Evolutionary conservation across 2,888 invertebrate genomes (phyloP).

Genomic region (Thereva unica): DNA sequence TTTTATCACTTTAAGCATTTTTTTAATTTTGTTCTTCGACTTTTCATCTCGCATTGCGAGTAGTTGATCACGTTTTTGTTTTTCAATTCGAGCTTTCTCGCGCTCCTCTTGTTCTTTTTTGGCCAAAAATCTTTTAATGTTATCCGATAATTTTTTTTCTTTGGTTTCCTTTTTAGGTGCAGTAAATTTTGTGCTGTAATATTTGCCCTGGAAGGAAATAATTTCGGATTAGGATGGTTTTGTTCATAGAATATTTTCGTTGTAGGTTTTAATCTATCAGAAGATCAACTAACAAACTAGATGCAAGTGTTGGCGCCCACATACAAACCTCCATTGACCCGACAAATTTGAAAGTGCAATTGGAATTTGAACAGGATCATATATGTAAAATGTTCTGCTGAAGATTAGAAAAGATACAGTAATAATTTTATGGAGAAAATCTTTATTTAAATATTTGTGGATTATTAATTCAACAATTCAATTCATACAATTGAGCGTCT

Average conservation of each 20-base stretch:
- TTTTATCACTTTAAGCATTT: slow-evolving; percentile 84
- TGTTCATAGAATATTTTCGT: neutral
- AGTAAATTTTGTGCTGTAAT: slow-evolving; percentile 77
- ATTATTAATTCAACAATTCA: no score
- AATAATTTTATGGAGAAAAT: no score
- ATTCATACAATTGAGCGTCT: no score
- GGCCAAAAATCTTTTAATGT: slow-evolving; percentile 81
- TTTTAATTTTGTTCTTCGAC: slow-evolving; percentile 73
- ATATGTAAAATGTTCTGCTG: no score
- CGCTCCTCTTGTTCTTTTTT: slow-evolving; percentile 81
- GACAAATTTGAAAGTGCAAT: no score
- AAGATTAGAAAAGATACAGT: no score
- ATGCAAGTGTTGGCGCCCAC: neutral
- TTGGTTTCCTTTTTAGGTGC: slow-evolving; percentile 81
- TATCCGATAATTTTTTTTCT: slow-evolving; percentile 70
- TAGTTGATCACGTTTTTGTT: slow-evolving; percentile 68
- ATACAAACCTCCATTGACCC: neutral
- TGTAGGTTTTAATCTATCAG: neutral
- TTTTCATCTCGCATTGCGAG: slow-evolving; percentile 72
- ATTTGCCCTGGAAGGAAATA: slow-evolving; percentile 58
- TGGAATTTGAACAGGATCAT: no score
- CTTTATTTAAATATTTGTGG: no score
- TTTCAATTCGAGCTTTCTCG: slow-evolving; percentile 65
- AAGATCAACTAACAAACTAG: neutral
- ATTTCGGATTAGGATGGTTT: slow-evolving; percentile 34